phyloP scores from a whole-genome alignment of 2,113 vertebrate genomes.

The Ammodytes marinus region DNA sequence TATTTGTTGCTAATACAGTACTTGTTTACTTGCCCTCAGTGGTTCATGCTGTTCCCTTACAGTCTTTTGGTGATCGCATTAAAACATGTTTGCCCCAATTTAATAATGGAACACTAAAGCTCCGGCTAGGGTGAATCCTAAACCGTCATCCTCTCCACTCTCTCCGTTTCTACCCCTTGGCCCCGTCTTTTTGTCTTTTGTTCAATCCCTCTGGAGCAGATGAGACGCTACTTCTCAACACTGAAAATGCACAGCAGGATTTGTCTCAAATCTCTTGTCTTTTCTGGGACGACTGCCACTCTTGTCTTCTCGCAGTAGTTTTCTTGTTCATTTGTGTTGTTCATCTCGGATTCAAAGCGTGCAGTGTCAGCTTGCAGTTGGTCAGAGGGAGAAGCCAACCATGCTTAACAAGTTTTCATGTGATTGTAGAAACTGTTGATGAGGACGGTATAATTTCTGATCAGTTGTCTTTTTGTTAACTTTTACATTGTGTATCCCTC shows the following conservation, averaged over 20 bases:
- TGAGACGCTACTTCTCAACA: conserved; percentile 59
- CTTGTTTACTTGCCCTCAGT: conserved; percentile 63
- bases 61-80: conserved; percentile 56
- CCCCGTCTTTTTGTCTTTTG: conserved; percentile 33
- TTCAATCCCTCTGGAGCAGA: conserved; percentile 64
- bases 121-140: conserved; percentile 28
- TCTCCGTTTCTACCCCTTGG: conserved; percentile 21
- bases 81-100: conserved; percentile 49
- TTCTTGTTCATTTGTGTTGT: conserved; percentile 44
- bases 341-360: conserved; percentile 46
- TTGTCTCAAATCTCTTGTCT: conserved; percentile 62
- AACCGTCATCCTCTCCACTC: conserved; percentile 21
- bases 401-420: conserved; percentile 19
- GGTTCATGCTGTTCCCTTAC: conserved; percentile 30
- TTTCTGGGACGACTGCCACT: conserved; percentile 59
- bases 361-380: conserved; percentile 26
- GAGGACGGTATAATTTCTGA: background rate
- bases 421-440: conserved; percentile 27
- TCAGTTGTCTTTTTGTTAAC: conserved; percentile 21
- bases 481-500: conserved; percentile 14
- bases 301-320: conserved; percentile 60
- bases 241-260: conserved; percentile 67
- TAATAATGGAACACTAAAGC: conserved; percentile 63
- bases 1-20: conserved; percentile 53
- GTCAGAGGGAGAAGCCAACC: conserved; percentile 32